A percentile compares a stretch with the other conserved stretches of the same genome.
Evolutionary conservation across 1,140 invertebrate species (phyloP).

Genomic region (Drosophila lacteicornis): DNA sequence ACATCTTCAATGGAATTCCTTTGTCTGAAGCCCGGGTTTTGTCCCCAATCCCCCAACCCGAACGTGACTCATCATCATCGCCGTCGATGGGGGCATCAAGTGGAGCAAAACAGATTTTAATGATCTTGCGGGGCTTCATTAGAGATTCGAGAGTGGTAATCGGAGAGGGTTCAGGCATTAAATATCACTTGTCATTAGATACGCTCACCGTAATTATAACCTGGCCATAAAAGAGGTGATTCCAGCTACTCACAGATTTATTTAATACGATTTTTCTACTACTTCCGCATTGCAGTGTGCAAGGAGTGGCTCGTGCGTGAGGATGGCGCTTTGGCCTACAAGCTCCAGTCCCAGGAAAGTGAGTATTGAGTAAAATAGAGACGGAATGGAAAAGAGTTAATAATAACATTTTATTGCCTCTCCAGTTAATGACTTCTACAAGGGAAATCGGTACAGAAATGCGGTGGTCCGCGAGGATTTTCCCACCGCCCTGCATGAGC

Average conservation of each 20-base stretch:
- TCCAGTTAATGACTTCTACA: conserved; percentile 92
- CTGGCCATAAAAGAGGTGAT: conserved; percentile 49
- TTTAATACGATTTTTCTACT: conserved; percentile 20
- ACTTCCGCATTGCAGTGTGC: conserved; percentile 89
- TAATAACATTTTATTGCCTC: conserved; percentile 12
- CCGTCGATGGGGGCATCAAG: conserved; percentile 24
- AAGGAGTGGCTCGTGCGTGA: conserved; percentile 96
- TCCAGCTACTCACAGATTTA: conserved; percentile 31
- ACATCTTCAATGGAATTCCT: conserved; percentile 78
- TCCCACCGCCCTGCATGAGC: conserved; percentile 92
- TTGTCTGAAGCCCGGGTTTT: conserved; percentile 46
- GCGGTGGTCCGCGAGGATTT: conserved; percentile 95
- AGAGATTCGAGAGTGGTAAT: conserved; percentile 60
- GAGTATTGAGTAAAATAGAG: conserved; percentile 81
- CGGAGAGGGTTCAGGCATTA: conserved; percentile 54
- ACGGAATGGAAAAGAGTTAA: background rate
- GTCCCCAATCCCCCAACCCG: conserved; percentile 33
- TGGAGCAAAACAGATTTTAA: conserved; percentile 39
- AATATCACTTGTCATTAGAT: conserved; percentile 64
- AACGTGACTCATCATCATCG: conserved; percentile 67
- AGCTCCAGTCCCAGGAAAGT: conserved; percentile 96
- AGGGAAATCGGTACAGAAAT: conserved; percentile 94
- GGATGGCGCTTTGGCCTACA: conserved; percentile 95
- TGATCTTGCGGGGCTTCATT: conserved; percentile 67
- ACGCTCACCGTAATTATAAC: conserved; percentile 52